Evolutionary conservation across 2,797 vertebrate species (phyloP).

Genomic region (Rhinophrynus dorsalis): DNA sequence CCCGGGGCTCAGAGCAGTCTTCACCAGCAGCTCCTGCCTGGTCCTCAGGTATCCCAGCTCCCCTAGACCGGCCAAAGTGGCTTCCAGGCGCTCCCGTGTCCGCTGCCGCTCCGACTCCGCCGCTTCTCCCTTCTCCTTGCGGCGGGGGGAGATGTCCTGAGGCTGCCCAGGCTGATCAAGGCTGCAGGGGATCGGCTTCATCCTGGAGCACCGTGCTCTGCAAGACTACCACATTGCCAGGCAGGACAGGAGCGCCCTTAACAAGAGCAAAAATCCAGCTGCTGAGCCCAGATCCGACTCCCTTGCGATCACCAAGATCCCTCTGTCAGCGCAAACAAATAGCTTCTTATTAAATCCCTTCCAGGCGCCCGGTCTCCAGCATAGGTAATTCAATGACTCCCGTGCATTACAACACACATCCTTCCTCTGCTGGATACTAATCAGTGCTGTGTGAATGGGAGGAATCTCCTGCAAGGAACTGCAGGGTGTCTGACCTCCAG

Average conservation of each 20-base stretch:
- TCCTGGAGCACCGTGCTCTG: conserved; percentile 19
- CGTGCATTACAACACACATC: background rate
- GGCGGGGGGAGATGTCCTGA: conserved; percentile 44
- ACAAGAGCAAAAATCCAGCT: background rate
- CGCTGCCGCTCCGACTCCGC: conserved; percentile 70
- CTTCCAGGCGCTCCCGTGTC: conserved; percentile 82
- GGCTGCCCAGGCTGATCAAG: conserved; percentile 8
- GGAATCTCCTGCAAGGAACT: background rate
- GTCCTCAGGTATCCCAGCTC: conserved; percentile 85
- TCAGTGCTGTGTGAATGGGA: background rate
- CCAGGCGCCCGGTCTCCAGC: background rate
- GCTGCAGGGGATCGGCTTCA: conserved; percentile 50
- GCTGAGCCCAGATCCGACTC: background rate
- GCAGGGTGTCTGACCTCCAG: background rate
- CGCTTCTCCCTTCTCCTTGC: conserved; percentile 63
- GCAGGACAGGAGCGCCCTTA: background rate
- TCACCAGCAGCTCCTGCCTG: conserved; percentile 83
- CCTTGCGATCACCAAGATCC: conserved; percentile 21
- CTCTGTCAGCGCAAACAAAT: no score
- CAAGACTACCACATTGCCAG: background rate
- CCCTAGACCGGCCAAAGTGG: conserved; percentile 80
- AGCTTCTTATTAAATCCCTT: background rate
- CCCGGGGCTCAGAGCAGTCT: conserved; percentile 65
- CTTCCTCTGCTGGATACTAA: background rate
- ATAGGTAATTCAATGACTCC: background rate